A percentile compares a stretch with the other conserved stretches of the same genome.
These are phyloP conservation scores for Apostichopus parvimensis DNA, from an alignment of 35 echinoderm and acorn worm genomes.

Conservation along the genomic window DNA sequence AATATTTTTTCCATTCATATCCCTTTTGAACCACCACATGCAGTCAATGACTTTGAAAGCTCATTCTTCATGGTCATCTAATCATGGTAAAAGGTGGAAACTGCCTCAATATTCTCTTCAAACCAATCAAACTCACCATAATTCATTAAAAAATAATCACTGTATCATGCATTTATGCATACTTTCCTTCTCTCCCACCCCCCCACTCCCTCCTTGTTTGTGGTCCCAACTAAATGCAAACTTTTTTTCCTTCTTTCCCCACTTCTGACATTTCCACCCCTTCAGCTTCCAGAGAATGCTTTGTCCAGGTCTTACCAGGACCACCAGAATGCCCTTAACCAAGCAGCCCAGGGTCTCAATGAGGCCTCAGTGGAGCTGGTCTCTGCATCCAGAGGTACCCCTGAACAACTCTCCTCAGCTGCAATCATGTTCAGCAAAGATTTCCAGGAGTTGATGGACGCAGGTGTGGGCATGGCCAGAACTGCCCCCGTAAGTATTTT, in stretches of 20 bases:
- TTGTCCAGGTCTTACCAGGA: conserved; percentile 78
- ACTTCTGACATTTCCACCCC: conserved; percentile 23
- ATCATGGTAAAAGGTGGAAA: too few species aligned
- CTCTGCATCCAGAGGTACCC: conserved; percentile 74
- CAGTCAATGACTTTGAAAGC: too few species aligned
- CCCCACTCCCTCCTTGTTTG: neutral
- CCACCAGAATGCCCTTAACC: conserved; percentile 84
- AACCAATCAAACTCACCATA: too few species aligned
- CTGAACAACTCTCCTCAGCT: conserved; percentile 72
- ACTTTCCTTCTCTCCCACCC: too few species aligned
- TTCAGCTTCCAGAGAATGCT: conserved; percentile 74
- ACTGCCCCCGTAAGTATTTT: conserved; percentile 79
- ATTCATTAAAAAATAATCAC: too few species aligned
- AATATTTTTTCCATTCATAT: too few species aligned
- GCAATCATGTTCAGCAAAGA: conserved; percentile 87
- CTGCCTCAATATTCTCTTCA: too few species aligned
- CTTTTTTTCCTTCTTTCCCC: neutral
- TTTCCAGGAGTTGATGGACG: conserved; percentile 87
- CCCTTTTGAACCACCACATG: too few species aligned
- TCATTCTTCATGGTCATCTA: too few species aligned
- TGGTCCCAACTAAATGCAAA: neutral
- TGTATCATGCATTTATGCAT: too few species aligned
- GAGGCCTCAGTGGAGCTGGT: conserved; percentile 77
- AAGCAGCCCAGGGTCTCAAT: conserved; percentile 82
- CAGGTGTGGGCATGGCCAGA: conserved; percentile 94